Evolutionary conservation across 2,113 vertebrate species (phyloP), one percentile per base, ranked within the genome.

Genomic region (Podocnemis expansa): DNA sequence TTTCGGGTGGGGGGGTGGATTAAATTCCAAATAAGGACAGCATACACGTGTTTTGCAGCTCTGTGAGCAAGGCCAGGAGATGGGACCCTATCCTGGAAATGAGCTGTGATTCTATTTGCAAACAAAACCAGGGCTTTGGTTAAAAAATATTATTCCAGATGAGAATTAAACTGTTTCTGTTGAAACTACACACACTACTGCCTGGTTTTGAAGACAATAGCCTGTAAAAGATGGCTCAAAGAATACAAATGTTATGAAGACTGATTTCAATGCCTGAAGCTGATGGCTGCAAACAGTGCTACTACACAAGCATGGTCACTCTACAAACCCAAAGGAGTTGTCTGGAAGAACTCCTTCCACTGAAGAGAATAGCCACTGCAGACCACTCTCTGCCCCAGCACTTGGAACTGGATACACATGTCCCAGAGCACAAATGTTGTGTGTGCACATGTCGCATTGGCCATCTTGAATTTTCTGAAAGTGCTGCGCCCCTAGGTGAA

Each of bases 41-140:
- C 2, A 2, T 2, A 0, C 22, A 1, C 38, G 82, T 24, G 11
- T 49, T 31, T 5, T 24, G 27, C 38, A 19, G 47, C 80, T 43
- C 19, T 13, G 2, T 5, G 16, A 38, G 3, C 29, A 19, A 14
- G 56, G 47, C 10, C 17, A 27, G 38, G 38, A 76, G 55, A 89
- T 16, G 22, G 8, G 31, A 22, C 8, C 17, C 4, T 5, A 6
- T 16, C 6, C 27, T 54, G 6, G n/a, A 54, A 70, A 56, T 3
- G 38, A 83, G n/a, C 54, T 29, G 34, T 11, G 43, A 45, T 76
- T 76, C 73, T 76, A 29, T 76, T 27, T 73, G 70, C 22, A 22
- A 76, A 51, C 3, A 5, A 75, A 43, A 75, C 10, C 24, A 34
- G n/a, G 5, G 63, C 27, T 24, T 21, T 3, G 12, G 24, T 81